Conservation (phyloP, 2,113 vertebrate species). For the Verasper variegatus region DNA sequence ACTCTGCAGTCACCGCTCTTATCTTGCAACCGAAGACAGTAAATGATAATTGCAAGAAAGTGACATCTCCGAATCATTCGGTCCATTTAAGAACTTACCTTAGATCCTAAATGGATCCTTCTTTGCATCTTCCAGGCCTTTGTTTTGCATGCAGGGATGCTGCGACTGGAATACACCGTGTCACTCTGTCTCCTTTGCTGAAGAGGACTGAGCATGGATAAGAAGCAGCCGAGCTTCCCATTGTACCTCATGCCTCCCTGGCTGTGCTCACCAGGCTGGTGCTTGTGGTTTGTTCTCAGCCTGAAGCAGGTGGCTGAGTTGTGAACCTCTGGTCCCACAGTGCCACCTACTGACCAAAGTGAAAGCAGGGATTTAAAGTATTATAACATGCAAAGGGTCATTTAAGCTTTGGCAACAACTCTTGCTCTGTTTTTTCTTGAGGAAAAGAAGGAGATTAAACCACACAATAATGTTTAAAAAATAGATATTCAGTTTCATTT, state of each 20-base stretch:
- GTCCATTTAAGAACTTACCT: slow-evolving; percentile 52
- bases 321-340: slow-evolving; percentile 67
- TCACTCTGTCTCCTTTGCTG: background rate
- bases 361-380: background rate
- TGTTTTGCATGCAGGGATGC: background rate
- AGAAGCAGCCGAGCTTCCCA: slow-evolving; percentile 15
- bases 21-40: no score
- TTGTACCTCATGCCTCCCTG: background rate
- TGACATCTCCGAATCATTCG: slow-evolving; percentile 33
- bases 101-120: slow-evolving; percentile 9
- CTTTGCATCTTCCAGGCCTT: slow-evolving; percentile 22
- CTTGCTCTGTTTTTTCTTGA: no score
- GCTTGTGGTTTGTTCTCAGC: slow-evolving; percentile 4
- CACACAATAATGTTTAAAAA: no score
- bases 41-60: no score
- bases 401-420: background rate
- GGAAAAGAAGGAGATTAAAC: no score
- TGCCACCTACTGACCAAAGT: slow-evolving; percentile 74
- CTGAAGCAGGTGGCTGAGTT: background rate
- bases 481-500: background rate
- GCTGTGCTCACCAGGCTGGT: background rate
- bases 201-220: background rate
- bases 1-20: no score
- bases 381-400: background rate
- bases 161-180: background rate